Evolutionary conservation across 2,888 invertebrate species (phyloP), one percentile per base, ranked within the genome.

Genomic region (Stenodera caucasica): DNA sequence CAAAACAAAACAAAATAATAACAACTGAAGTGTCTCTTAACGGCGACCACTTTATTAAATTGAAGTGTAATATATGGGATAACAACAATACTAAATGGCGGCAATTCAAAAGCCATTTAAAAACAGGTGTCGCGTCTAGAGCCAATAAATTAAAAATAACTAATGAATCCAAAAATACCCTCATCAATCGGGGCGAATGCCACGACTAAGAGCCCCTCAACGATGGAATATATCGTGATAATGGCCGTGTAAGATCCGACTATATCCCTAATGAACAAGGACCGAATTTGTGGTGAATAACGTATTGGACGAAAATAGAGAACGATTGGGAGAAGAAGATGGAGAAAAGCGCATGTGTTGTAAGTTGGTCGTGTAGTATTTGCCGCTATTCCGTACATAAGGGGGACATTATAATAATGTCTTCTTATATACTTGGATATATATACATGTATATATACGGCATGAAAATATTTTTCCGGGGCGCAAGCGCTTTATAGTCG

Each of bases 161-260:
- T 76, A 76, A 77, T 75, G 75, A 77, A 74, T 74, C 75, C 71
- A 70, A 75, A 73, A 75, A 74, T 73, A 73, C 70, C 70, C 70
- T 33, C 62, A 70, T 74, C 73, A 74, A 69, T 71, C 68, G 62
- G 45, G 45, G 21, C 2, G 63, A 67, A 70, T 65, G 67, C 69
- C 70, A 68, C 60, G 63, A 68, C 70, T 67, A 70, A 71, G 74
- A 68, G 67, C 70, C 71, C 40, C 3, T 37, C 18, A 12, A 3
- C 67, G 70, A 71, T 69, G 72, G 73, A 71, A 64, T 62, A 65
- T 67, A 60, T 60, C 55, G 57, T 61, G 60, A 67, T 73, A 73
- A 75, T 74, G 75, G 74, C 74, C 66, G 68, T 54, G n/a, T n/a
- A n/a, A n/a, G 33, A 55, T 61, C 62, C 58, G 59, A 57, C n/a